A percentile compares a stretch with the other conserved stretches of the same genome.
These are phyloP conservation scores for Ahaetulla prasina DNA, from an alignment of 2,113 vertebrate species.

Conservation along the genomic window DNA sequence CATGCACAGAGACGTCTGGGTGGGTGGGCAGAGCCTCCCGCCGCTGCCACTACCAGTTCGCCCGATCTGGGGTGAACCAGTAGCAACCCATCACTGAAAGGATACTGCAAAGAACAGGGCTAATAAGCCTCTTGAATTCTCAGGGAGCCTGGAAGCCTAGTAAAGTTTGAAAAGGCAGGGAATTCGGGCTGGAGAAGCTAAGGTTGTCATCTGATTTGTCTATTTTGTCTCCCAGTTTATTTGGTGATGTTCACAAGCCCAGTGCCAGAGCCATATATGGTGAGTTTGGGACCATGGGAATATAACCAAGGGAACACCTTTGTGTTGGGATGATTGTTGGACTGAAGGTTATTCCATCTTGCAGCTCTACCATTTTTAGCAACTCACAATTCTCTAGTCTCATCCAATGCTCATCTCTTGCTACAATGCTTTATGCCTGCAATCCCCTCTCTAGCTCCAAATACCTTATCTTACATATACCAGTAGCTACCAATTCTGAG, in stretches of 20 bases:
- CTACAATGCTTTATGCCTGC: background rate
- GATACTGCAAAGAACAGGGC: background rate
- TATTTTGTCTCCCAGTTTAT: slow-evolving; percentile 26
- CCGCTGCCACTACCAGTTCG: too few relatives aligned
- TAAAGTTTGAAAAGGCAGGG: background rate
- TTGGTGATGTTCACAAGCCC: slow-evolving; percentile 48
- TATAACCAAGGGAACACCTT: background rate
- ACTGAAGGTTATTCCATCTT: background rate
- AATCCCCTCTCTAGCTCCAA: background rate
- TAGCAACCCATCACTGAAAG: too few relatives aligned
- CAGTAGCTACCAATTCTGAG: background rate
- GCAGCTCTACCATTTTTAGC: background rate
- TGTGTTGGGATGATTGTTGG: too few relatives aligned
- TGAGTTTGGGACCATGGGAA: slow-evolving; percentile 29
- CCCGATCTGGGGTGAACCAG: too few relatives aligned
- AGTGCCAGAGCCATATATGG: slow-evolving; percentile 67
- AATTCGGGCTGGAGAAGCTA: background rate
- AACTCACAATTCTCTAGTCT: background rate
- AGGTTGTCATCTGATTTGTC: background rate
- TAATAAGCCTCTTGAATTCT: background rate
- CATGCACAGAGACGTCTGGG: too few relatives aligned
- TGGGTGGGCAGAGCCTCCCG: too few relatives aligned
- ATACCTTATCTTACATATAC: background rate
- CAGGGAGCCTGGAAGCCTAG: background rate
- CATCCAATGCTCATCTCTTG: background rate